Percentiles rank a stretch among this genome's conserved stretches.
These are phyloP conservation scores for Neolamprologus falcicula DNA, from an alignment of 2,113 vertebrate genomes.

Conservation along the genomic window DNA sequence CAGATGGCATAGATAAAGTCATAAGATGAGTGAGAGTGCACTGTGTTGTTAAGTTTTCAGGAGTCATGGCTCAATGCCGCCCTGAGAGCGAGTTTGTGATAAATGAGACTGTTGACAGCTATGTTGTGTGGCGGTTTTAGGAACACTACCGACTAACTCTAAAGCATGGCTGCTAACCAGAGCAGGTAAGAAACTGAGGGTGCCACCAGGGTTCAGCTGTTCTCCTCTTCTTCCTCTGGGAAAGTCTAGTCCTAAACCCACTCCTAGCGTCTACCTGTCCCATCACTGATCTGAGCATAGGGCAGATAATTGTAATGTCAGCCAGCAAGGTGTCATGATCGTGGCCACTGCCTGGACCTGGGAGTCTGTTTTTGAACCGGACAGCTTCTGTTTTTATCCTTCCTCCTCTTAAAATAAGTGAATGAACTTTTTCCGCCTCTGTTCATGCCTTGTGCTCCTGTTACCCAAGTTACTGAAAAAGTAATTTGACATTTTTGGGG, in stretches of 20 bases:
- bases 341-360: background rate
- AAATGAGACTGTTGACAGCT: conserved; percentile 41
- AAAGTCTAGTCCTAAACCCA: conserved; percentile 1
- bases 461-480: background rate
- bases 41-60: background rate
- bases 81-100: background rate
- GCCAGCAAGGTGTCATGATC: background rate
- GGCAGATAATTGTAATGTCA: background rate
- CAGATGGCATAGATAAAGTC: background rate
- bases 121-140: conserved; percentile 66
- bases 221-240: background rate
- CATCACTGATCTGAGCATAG: background rate
- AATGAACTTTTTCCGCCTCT: background rate
- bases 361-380: conserved; percentile 15
- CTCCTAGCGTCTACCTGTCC: background rate
- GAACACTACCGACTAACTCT: conserved; percentile 61
- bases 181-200: conserved; percentile 62
- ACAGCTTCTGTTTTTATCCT: background rate
- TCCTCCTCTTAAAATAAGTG: background rate
- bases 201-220: background rate
- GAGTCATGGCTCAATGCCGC: background rate
- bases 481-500: background rate
- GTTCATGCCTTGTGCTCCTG: background rate
- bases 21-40: background rate
- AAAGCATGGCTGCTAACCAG: conserved; percentile 35